Conservation (phyloP, 2,888 invertebrate species). For the Drosophila atroscutellata region DNA sequence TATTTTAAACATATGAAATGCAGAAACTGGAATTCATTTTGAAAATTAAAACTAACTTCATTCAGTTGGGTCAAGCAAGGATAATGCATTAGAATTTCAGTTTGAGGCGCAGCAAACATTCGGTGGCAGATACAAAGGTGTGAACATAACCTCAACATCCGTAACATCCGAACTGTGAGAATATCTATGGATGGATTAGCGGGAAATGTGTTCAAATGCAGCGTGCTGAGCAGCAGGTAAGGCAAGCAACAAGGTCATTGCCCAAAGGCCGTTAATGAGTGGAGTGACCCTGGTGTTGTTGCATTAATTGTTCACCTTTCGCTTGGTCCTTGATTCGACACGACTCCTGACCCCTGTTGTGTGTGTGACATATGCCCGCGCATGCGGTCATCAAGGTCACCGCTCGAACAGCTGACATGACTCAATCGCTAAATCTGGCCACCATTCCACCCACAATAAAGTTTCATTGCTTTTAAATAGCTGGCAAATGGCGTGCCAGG, state of each 20-base stretch:
- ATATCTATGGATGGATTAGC: neutral
- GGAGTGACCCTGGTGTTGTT: constrained; percentile 19
- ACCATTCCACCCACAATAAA: constrained; percentile 8
- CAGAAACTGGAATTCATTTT: neutral
- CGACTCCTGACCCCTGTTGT: constrained; percentile 17
- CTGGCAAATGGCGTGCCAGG: constrained; percentile 9
- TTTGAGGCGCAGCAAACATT: constrained; percentile 4
- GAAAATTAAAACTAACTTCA: neutral
- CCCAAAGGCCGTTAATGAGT: constrained; percentile 27
- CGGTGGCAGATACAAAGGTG: neutral
- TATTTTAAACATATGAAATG: neutral
- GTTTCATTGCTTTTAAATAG: constrained; percentile 3
- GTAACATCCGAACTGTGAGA: neutral
- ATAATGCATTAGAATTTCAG: neutral
- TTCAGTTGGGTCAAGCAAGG: neutral
- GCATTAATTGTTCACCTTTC: constrained; percentile 47
- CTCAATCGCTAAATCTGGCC: constrained; percentile 33
- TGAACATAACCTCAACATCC: constrained; percentile 18
- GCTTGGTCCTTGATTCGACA: constrained; percentile 38
- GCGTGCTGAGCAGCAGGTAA: constrained; percentile 8
- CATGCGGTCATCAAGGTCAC: constrained; percentile 76
- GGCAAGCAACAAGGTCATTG: constrained; percentile 40
- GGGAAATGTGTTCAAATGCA: neutral
- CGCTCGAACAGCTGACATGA: constrained; percentile 60
- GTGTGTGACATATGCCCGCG: constrained; percentile 55